Conservation (phyloP, 2,797 vertebrate species). For the Paramormyrops hopkinsi region DNA sequence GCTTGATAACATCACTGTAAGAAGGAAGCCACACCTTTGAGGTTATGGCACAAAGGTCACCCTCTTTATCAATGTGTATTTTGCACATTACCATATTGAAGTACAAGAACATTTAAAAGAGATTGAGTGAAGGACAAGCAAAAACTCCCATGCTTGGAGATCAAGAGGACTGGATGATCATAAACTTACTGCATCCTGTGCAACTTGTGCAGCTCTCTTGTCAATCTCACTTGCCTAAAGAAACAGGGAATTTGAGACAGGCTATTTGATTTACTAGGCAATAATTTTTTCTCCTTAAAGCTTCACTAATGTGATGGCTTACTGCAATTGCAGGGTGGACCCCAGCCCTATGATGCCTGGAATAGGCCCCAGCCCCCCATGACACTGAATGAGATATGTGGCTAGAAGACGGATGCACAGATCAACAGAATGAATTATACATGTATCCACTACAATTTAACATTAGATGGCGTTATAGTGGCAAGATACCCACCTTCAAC, state of each 20-base stretch:
- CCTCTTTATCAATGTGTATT: background rate
- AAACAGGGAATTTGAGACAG: background rate
- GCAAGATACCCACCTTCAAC: slow-evolving; percentile 65
- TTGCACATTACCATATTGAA: background rate
- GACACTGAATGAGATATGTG: background rate
- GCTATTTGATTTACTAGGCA: background rate
- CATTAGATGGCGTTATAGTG: background rate
- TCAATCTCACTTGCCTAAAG: slow-evolving; percentile 73
- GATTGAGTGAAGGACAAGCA: background rate
- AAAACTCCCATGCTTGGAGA: background rate
- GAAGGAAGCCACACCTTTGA: background rate
- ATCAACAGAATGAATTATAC: background rate
- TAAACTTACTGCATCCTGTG: slow-evolving; percentile 83
- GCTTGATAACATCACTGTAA: slow-evolving; percentile 4
- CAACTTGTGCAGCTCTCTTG: slow-evolving; percentile 80
- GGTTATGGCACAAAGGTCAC: background rate
- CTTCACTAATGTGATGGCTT: background rate
- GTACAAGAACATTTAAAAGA: background rate
- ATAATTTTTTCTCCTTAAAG: background rate
- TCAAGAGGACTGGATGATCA: background rate
- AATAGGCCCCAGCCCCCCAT: background rate
- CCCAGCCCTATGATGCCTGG: background rate
- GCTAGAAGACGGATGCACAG: background rate
- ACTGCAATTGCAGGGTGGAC: background rate
- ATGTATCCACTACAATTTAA: background rate